Base-by-base conservation (phyloP, 1,140 invertebrate genomes). In the Aphelinus certus region DNA sequence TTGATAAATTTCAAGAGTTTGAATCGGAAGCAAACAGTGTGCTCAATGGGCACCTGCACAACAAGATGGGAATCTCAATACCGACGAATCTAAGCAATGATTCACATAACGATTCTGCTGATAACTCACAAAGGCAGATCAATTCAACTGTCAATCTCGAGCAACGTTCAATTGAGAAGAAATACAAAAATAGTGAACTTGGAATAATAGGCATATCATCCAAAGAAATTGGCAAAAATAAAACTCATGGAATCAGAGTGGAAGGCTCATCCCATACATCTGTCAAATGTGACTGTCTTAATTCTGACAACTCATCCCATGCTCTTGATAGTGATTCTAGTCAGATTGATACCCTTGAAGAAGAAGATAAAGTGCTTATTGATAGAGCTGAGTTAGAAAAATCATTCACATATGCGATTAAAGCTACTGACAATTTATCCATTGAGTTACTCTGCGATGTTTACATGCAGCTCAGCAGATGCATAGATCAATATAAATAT, bases 371-470 rank as follows among this genome's bases (percentile, higher is more conserved):
- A 81, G 84, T 92, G 75, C 78, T 90, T 77, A 88, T 92, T 77
- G 89, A 91, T 80, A 89, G 87, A 86, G 85, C 80, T 79, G 90
- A 92, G 78, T 84, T 93, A 78, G 90, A 92, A 77, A 88, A 84
- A 78, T 84, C 90, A 53, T 87, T 91, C 79, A 85, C 89, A 73
- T 87, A 89, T 78, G 90, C 89, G 46, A 89, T 91, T 43, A 85
- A 89, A 70, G 78, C 85, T 5, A 89, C 92, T 0, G 83, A 88
- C 1, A 82, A 87, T 46, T 89, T 90, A 70, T 87, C 91, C 1
- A 84, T 93, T 10, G 88, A 90, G 62, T 87, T 91, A 47, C 79
- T 93, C 0, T 85, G 92, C 49, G 91, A 93, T 79, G 83, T 92
- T 62, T 90, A 92, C 82, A 87, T 90, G 62, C 90, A 92, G 80